Percentiles rank a stretch among this genome's conserved stretches.
Conservation (phyloP, 1,140 invertebrate genomes). For the Drosophila busckii region DNA sequence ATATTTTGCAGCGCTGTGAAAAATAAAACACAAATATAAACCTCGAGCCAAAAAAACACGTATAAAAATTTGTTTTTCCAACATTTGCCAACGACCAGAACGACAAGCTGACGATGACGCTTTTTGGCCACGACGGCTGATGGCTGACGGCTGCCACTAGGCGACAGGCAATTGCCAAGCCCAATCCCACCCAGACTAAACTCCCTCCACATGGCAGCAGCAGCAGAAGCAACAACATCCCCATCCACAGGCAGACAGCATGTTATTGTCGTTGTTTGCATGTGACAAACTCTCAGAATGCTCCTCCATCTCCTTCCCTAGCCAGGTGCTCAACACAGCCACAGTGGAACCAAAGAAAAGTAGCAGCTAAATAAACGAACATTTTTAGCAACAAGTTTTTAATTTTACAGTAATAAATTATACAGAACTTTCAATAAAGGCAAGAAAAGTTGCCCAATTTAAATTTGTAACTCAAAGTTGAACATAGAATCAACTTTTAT, state of each 20-base stretch:
- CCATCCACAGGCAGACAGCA: constrained; percentile 14
- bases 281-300: constrained; percentile 48
- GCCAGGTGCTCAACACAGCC: constrained; percentile 14
- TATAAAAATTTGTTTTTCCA: constrained; percentile 78
- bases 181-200: neutral
- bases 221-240: neutral
- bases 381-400: neutral
- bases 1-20: constrained; percentile 73
- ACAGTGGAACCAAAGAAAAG: constrained; percentile 22
- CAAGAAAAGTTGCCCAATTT: too few species aligned
- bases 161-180: constrained; percentile 8
- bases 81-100: constrained; percentile 70
- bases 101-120: constrained; percentile 42
- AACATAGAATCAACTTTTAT: too few species aligned
- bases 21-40: constrained; percentile 74
- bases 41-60: constrained; percentile 63
- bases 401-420: too few species aligned
- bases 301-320: constrained; percentile 13
- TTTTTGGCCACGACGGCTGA: constrained; percentile 9
- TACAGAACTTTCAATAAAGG: too few species aligned
- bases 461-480: too few species aligned
- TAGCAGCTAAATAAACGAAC: neutral
- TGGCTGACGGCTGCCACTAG: constrained; percentile 26
- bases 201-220: too few species aligned
- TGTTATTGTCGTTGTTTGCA: constrained; percentile 67